Evolutionary conservation across 2,113 vertebrate genomes (phyloP), one percentile per base, ranked within the genome.

Genomic region (Pagrus major): DNA sequence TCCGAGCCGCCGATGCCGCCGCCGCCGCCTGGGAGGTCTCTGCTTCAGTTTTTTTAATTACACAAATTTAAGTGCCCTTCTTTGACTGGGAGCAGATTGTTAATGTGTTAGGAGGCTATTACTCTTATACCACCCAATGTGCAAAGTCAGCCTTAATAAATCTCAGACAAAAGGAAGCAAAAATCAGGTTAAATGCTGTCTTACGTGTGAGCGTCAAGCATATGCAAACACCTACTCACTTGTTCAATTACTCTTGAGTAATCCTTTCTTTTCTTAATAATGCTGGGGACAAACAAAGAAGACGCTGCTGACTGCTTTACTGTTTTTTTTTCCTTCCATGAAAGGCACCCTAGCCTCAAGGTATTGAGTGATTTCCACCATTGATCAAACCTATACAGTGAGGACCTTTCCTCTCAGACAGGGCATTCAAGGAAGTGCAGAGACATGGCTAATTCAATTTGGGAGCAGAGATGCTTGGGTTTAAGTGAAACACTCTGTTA

Each of bases 401-500:
- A 86, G 67, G 88, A 86, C 72, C 79, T 78, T 85, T 77, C 71
- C 65, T 66, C 69, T 80, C 70, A 76, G 55, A 86, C 85, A 87
- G 74, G 81, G 83, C 83, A 77, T 86, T 76, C 55, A 80, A 85
- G 77, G 86, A 91, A 91, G 85, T 78, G 77, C 80, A 79, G 78
- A 76, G 83, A 88, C 84, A 90, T 80, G 83, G 80, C 81, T 91
- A 92, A 93, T 88, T 94, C 64, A 87, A 92, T 93, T 93, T 90
- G 81, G 85, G 88, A 75, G 74, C 84, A 84, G 71, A 84, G 74
- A 86, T 78, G 71, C 84, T 81, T 44, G 81, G 78, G 42, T 89
- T 89, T 87, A 89, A 92, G 91, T 89, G 84, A 93, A 91, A 83
- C 89, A 86, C 83, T 89, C 88, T 81, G 87, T 92, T 93, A 93